Base-by-base conservation (phyloP, 2,888 invertebrate genomes). In the Papilio demoleus region DNA sequence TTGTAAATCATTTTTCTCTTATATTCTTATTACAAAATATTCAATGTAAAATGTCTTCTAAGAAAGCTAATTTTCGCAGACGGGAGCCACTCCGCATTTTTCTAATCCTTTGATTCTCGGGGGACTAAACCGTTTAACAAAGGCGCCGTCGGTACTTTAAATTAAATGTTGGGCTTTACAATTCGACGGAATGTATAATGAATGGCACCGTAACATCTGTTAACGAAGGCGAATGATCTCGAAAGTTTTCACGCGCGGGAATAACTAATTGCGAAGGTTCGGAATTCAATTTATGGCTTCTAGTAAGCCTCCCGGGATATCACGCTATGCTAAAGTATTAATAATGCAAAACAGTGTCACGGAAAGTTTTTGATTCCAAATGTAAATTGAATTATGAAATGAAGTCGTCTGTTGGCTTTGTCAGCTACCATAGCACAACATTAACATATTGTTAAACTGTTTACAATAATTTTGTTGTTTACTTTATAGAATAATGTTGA, bases 311-410 rank as follows among this genome's bases (percentile, higher is more conserved):
- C 88, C 84, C 81, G 86, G 83, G 91, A 90, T 90, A 92, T 92
- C 91, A 89, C 86, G 88, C 87, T 82, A 86, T 85, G 85, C 87
- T 85, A 84, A 88, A 90, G 88, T 90, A 92, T 92, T 92, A 92
- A 90, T 92, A 92, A 92, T 92, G 92, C 92, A 92, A 92, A 92
- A 92, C 92, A 92, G 91, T 92, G 92, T 92, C 92, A 92, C 90
- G 87, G 83, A 87, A 92, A 92, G 90, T 92, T 92, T 92, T 91
- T 88, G 92, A 91, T 91, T 92, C 88, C 84, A 82, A 88, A 92
- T 91, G 90, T 88, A 92, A 92, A 92, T 92, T 87, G 83, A 88
- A 91, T 92, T 90, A 92, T 88, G 82, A 88, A 88, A 90, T 88
- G 88, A 88, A 91, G 90, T 90, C 88, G 83, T 50, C 83, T 85